These are phyloP conservation scores for Melospiza melodia DNA, from an alignment of 2,113 vertebrate genomes.

Conservation along the genomic window DNA sequence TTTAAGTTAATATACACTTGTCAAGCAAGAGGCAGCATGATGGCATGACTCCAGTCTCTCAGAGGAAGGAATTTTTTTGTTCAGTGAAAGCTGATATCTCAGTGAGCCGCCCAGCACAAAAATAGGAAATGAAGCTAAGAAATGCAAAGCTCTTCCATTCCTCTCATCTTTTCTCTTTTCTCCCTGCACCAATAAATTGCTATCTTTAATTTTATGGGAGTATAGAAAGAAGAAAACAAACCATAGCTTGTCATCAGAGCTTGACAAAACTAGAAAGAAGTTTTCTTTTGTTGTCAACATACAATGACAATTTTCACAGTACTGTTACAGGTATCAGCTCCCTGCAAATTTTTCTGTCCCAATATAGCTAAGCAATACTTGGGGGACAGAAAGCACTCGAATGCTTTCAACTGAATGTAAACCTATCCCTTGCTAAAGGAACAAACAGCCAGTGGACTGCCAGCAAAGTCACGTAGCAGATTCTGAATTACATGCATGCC, in stretches of 20 bases:
- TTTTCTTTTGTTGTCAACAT: neutral
- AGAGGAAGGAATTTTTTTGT: slow-evolving; percentile 22
- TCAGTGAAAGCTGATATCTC: slow-evolving; percentile 14
- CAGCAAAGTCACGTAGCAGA: neutral
- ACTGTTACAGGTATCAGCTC: neutral
- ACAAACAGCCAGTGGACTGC: neutral
- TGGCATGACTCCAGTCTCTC: slow-evolving; percentile 16
- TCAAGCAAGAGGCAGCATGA: slow-evolving; percentile 20
- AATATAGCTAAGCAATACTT: neutral
- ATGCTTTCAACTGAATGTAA: neutral
- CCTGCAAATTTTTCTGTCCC: neutral
- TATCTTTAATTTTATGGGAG: neutral
- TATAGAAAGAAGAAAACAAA: neutral
- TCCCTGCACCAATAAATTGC: neutral
- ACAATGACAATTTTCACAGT: neutral
- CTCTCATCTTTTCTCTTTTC: neutral
- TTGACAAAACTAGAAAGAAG: neutral
- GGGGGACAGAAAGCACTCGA: neutral
- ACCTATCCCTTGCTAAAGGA: neutral
- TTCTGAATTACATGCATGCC: neutral
- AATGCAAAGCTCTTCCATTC: neutral
- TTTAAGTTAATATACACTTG: slow-evolving; percentile 43
- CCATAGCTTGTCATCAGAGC: neutral
- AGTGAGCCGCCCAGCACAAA: neutral
- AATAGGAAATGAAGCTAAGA: slow-evolving; percentile 18